These are phyloP conservation scores for Trochalopteron elliotii DNA, from an alignment of 2,113 vertebrate genomes.

Conservation along the genomic window DNA sequence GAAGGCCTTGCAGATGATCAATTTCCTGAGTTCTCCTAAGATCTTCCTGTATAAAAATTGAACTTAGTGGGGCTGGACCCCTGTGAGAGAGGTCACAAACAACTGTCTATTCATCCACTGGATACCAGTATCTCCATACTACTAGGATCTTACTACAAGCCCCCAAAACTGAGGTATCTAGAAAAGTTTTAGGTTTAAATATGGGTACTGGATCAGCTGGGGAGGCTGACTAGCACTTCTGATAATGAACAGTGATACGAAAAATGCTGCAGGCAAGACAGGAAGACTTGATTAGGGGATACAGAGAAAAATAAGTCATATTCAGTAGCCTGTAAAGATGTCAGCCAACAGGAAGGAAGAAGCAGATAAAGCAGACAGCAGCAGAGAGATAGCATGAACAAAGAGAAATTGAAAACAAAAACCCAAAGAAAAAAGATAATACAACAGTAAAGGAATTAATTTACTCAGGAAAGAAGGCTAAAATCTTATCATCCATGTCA, in stretches of 20 bases:
- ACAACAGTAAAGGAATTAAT: neutral
- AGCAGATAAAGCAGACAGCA: constrained; percentile 51
- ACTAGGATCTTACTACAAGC: neutral
- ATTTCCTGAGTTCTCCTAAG: neutral
- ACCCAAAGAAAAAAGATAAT: neutral
- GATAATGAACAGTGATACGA: neutral
- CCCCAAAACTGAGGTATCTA: neutral
- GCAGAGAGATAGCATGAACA: constrained; percentile 24
- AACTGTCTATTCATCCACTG: neutral
- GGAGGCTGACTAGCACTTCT: neutral
- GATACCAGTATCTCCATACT: neutral
- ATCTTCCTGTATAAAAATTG: neutral
- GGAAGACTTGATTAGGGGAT: neutral
- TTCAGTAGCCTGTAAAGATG: constrained; percentile 33
- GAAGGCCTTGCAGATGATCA: neutral
- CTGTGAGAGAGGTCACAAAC: neutral
- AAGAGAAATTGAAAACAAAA: constrained; percentile 10
- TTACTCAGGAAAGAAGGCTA: neutral
- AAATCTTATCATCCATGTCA: neutral
- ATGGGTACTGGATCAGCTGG: neutral
- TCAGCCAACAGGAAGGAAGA: constrained; percentile 56
- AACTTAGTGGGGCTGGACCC: neutral
- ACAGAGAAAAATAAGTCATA: neutral
- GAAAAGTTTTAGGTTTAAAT: neutral
- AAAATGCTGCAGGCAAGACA: neutral